Percentiles rank a stretch among this genome's conserved stretches.
Evolutionary conservation across 1,140 invertebrate genomes (phyloP).

Genomic region (Caenorhabditis remanei): DNA sequence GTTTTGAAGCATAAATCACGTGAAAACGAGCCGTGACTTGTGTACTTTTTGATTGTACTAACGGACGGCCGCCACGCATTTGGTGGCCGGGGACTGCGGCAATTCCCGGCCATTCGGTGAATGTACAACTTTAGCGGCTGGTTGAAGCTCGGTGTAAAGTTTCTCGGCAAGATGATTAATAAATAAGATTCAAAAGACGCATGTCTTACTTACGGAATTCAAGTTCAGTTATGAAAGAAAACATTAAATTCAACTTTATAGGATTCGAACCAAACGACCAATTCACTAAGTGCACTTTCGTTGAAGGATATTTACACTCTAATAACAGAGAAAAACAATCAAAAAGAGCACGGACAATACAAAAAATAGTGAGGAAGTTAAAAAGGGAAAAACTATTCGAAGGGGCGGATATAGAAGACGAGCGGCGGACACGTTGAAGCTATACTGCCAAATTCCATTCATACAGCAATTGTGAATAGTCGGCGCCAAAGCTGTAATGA

Average conservation of each 20-base stretch:
- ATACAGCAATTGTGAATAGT: background rate
- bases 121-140: too few species aligned
- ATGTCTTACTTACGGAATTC: background rate
- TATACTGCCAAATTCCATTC: slow-evolving; percentile 5
- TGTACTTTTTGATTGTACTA: slow-evolving; percentile 35
- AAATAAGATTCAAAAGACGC: slow-evolving; percentile 12
- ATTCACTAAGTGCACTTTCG: slow-evolving; percentile 52
- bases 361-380: background rate
- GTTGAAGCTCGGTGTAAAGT: too few species aligned
- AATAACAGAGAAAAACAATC: background rate
- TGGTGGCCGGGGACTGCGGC: background rate
- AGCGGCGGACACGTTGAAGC: slow-evolving; percentile 1
- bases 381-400: slow-evolving; percentile 42
- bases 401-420: background rate
- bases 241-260: background rate
- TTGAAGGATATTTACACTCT: slow-evolving; percentile 44
- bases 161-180: background rate
- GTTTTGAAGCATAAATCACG: slow-evolving; percentile 45
- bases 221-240: background rate
- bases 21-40: slow-evolving; percentile 34
- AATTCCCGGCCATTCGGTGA: background rate
- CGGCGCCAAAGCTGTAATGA: background rate
- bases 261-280: background rate
- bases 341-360: background rate
- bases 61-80: slow-evolving; percentile 36